Conservation (phyloP, 2,888 invertebrate species). For the Odontomyia ornata region DNA sequence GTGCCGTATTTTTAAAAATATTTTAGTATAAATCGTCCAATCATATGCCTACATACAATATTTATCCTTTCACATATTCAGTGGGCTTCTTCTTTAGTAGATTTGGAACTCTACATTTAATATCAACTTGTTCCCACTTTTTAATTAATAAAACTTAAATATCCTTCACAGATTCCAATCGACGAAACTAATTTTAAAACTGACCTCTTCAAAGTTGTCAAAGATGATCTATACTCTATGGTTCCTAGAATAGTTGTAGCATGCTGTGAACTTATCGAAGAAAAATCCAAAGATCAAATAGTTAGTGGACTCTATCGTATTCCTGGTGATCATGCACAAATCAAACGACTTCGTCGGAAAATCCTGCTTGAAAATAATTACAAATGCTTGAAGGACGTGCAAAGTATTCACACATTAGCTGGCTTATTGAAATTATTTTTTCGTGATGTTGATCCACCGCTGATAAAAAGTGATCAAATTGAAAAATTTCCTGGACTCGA, state of each 20-base stretch:
- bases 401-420: constrained; percentile 35
- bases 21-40: no score
- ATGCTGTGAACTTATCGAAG: constrained; percentile 38
- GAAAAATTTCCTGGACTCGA: constrained; percentile 31
- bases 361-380: constrained; percentile 29
- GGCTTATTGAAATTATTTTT: constrained; percentile 35
- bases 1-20: no score
- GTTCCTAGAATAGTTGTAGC: constrained; percentile 34
- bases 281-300: constrained; percentile 28
- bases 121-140: no score
- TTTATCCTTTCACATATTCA: no score
- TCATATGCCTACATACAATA: no score
- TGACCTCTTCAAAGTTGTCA: not conserved
- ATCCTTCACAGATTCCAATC: not conserved
- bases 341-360: constrained; percentile 36
- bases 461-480: constrained; percentile 31
- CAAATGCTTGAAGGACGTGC: constrained; percentile 21
- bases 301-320: constrained; percentile 34
- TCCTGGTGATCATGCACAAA: constrained; percentile 38
- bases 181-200: constrained; percentile 5
- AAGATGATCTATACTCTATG: constrained; percentile 13
- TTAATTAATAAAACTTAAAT: not conserved
- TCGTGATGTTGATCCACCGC: constrained; percentile 39
- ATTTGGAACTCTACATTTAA: no score
- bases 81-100: no score